phyloP scores from a whole-genome alignment of 2,797 vertebrate species.

The Bovichtus variegatus region DNA sequence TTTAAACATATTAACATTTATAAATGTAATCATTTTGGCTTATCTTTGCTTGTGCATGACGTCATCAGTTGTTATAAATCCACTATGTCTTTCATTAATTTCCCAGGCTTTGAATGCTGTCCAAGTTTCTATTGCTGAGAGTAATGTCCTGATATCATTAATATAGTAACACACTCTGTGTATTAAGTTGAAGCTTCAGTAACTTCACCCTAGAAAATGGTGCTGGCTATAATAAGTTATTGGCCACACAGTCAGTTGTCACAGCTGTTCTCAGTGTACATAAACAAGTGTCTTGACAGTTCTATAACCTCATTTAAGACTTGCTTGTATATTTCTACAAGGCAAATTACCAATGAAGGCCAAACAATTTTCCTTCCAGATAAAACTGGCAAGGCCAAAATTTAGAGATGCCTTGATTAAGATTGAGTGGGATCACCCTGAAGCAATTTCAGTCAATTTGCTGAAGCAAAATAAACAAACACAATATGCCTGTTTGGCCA shows the following conservation, averaged over 20 bases:
- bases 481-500: constrained; percentile 39
- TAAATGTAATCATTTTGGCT: not conserved
- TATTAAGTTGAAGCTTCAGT: not conserved
- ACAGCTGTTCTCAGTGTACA: not conserved
- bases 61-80: constrained; percentile 2
- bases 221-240: not conserved
- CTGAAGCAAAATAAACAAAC: constrained; percentile 44
- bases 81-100: not conserved
- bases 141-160: constrained; percentile 1
- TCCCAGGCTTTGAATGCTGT: constrained; percentile 4
- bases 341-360: constrained; percentile 19
- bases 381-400: constrained; percentile 10
- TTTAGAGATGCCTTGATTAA: constrained; percentile 29
- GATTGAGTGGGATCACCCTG: constrained; percentile 29
- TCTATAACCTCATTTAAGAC: constrained; percentile 23
- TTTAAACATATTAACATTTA: too few species aligned
- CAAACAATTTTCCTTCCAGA: constrained; percentile 9
- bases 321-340: constrained; percentile 16
- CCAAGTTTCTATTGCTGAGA: not conserved
- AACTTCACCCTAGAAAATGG: not conserved
- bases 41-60: not conserved
- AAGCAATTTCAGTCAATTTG: constrained; percentile 35
- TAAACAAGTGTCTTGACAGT: constrained; percentile 12
- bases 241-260: constrained; percentile 7
- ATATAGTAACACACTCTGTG: not conserved